A percentile compares a stretch with the other conserved stretches of the same genome.
phyloP scores from a whole-genome alignment of 2,888 invertebrate genomes.

The Brachylomia viminalis region DNA sequence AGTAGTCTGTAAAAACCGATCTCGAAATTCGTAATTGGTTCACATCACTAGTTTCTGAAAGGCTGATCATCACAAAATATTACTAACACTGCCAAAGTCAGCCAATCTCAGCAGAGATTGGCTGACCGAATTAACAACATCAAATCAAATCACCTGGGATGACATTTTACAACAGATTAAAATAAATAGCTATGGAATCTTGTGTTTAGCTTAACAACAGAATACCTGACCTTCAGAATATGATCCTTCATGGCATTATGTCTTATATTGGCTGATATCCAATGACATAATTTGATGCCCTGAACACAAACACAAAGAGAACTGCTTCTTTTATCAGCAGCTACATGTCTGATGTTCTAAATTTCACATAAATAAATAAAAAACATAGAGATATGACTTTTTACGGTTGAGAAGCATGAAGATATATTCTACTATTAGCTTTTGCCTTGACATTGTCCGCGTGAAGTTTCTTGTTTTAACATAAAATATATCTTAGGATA shows the following conservation, averaged over 20 bases:
- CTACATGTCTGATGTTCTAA: not conserved
- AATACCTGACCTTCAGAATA: constrained; percentile 37
- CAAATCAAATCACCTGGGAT: not conserved
- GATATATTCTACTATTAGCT: not conserved
- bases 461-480: not conserved
- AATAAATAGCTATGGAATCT: not conserved
- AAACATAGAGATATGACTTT: not conserved
- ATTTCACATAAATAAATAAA: too few species aligned
- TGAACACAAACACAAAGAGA: constrained; percentile 18
- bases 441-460: not conserved
- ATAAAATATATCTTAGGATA: not conserved
- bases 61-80: not conserved
- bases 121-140: not conserved
- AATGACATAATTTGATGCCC: constrained; percentile 29
- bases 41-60: too few species aligned
- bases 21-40: too few species aligned
- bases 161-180: not conserved
- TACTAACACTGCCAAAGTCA: not conserved
- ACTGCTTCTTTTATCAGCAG: not conserved
- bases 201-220: not conserved
- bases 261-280: constrained; percentile 30
- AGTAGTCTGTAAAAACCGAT: too few species aligned
- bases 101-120: not conserved
- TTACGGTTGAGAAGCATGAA: not conserved
- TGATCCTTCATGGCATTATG: not conserved